These are phyloP conservation scores for Mayetiola destructor DNA, from an alignment of 2,888 invertebrate species.

Conservation along the genomic window DNA sequence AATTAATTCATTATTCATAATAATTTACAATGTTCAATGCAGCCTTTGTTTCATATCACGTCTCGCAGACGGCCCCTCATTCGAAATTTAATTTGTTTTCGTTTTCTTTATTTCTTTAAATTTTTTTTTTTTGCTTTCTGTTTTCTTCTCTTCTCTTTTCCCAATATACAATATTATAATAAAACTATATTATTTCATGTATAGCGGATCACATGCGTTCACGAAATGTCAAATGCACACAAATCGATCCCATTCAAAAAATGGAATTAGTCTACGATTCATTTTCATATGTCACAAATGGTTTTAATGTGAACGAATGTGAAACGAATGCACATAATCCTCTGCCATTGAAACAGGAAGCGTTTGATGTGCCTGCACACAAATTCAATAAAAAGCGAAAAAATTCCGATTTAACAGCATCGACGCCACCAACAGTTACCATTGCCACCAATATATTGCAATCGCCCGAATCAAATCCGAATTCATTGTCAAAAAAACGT, in stretches of 20 bases:
- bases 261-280: constrained; percentile 1
- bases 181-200: background rate
- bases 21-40: no score
- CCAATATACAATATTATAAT: no score
- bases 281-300: background rate
- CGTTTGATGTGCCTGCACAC: background rate
- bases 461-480: background rate
- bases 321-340: background rate
- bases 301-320: background rate
- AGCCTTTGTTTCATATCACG: no score
- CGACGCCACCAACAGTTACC: background rate
- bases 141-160: no score
- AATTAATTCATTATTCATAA: no score
- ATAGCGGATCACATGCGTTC: constrained; percentile 35
- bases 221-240: constrained; percentile 30
- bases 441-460: background rate
- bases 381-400: background rate
- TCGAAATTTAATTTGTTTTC: no score
- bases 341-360: background rate
- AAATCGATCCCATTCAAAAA: constrained; percentile 3
- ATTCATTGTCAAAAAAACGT: background rate
- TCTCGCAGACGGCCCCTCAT: no score
- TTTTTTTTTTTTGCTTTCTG: background rate
- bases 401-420: background rate
- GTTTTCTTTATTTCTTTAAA: no score